phyloP scores from a whole-genome alignment of 2,888 invertebrate genomes.

The Drosophila stalkeri region DNA sequence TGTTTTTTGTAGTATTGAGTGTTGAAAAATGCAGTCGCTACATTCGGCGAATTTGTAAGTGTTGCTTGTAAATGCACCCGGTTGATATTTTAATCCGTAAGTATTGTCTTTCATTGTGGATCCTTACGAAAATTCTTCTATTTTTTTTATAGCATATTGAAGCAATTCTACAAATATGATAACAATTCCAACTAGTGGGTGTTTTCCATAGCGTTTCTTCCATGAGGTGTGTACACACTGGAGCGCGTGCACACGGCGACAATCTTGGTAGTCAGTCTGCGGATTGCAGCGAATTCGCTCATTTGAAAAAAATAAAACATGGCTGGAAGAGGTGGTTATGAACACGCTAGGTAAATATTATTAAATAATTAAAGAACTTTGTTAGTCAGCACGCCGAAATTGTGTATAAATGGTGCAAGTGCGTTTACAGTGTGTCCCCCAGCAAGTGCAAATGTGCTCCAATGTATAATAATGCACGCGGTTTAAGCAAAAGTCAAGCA shows the following conservation, averaged over 20 bases:
- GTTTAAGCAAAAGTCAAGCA: constrained; percentile 63
- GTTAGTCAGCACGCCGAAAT: constrained; percentile 37
- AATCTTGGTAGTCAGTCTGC: constrained; percentile 57
- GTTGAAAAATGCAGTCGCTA: constrained; percentile 23
- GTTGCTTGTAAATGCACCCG: constrained; percentile 37
- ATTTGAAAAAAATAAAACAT: constrained; percentile 88
- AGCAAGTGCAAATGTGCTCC: constrained; percentile 45
- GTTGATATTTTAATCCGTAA: neutral
- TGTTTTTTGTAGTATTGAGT: constrained; percentile 10
- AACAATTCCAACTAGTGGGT: constrained; percentile 15
- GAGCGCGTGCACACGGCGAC: constrained; percentile 58
- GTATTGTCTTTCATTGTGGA: neutral
- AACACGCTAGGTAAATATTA: constrained; percentile 91
- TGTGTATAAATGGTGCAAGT: constrained; percentile 37
- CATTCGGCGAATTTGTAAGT: constrained; percentile 58
- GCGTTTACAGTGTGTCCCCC: constrained; percentile 29
- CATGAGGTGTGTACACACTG: constrained; percentile 66
- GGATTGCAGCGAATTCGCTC: constrained; percentile 82
- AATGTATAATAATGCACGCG: constrained; percentile 73
- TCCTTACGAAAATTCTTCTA: neutral
- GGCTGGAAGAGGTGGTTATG: constrained; percentile 95
- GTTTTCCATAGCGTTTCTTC: constrained; percentile 27
- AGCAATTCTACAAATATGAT: neutral
- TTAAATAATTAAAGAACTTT: constrained; percentile 68
- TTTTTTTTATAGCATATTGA: neutral